Conservation (phyloP, 2,113 vertebrate species). For the Lamprotornis superbus region DNA sequence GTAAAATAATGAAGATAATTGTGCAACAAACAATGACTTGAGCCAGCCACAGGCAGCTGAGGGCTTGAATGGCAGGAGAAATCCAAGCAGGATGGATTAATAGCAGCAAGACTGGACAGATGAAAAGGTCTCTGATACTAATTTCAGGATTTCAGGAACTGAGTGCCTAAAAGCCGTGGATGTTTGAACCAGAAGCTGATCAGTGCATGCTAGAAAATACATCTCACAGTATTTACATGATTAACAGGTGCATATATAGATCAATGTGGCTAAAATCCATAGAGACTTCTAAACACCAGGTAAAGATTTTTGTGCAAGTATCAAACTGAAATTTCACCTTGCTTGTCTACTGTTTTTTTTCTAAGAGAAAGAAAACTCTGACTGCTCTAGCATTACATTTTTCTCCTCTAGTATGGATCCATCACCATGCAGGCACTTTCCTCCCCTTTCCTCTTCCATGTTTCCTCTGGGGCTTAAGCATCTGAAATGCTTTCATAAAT, state of each 20-base stretch:
- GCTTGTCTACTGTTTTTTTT: neutral
- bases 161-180: rapidly evolving
- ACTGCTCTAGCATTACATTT: neutral
- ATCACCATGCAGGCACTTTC: neutral
- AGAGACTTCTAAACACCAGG: neutral
- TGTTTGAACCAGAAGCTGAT: neutral
- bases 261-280: neutral
- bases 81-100: neutral
- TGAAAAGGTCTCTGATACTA: neutral
- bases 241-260: neutral
- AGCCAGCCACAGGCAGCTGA: neutral
- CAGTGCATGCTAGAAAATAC: neutral
- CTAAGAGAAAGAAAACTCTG: neutral
- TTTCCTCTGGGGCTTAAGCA: neutral
- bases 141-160: neutral
- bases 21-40: neutral
- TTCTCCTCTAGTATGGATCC: neutral
- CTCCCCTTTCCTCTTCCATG: neutral
- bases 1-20: neutral
- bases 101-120: neutral
- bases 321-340: neutral
- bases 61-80: neutral
- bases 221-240: neutral
- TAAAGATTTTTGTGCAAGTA: neutral
- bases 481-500: neutral